phyloP scores from a whole-genome alignment of 2,888 invertebrate genomes.

The Dicranocentrus wangi region DNA sequence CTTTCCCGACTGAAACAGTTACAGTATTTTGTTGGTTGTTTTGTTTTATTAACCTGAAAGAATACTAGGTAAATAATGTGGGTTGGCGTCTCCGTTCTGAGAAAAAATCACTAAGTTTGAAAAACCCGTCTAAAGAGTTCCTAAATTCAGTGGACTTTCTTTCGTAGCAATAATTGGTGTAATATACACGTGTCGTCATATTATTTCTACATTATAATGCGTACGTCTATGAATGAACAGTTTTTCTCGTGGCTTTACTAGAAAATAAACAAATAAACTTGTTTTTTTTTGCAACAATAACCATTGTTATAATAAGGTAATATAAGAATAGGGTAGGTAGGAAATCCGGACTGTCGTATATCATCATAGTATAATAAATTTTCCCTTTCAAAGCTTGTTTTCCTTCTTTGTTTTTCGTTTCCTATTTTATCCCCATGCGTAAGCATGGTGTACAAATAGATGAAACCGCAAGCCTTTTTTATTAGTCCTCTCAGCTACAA shows the following conservation, averaged over 20 bases:
- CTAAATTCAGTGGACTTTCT: not conserved
- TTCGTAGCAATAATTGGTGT: not conserved
- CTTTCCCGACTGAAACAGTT: too few relatives aligned
- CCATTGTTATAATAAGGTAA: conserved; percentile 11
- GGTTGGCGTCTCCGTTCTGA: too few relatives aligned
- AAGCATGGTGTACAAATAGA: not conserved
- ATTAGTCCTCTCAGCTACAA: not conserved
- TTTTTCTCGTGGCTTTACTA: not conserved
- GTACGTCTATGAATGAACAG: not conserved
- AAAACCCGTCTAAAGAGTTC: too few relatives aligned
- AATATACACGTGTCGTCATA: not conserved
- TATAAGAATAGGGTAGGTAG: conserved; percentile 34
- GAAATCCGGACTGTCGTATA: conserved; percentile 52
- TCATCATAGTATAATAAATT: conserved; percentile 43
- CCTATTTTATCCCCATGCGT: too few relatives aligned
- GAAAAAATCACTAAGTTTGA: too few relatives aligned
- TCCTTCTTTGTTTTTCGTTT: not conserved
- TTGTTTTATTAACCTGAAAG: conserved; percentile 16
- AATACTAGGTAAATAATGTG: not conserved
- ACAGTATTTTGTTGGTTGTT: too few relatives aligned
- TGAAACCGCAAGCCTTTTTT: not conserved
- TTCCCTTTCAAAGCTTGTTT: not conserved
- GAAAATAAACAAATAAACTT: conserved; percentile 19
- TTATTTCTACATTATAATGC: not conserved
- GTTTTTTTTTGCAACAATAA: conserved; percentile 20